Evolutionary conservation across 2,888 invertebrate species (phyloP).

Genomic region (Meteorus cinctellus): DNA sequence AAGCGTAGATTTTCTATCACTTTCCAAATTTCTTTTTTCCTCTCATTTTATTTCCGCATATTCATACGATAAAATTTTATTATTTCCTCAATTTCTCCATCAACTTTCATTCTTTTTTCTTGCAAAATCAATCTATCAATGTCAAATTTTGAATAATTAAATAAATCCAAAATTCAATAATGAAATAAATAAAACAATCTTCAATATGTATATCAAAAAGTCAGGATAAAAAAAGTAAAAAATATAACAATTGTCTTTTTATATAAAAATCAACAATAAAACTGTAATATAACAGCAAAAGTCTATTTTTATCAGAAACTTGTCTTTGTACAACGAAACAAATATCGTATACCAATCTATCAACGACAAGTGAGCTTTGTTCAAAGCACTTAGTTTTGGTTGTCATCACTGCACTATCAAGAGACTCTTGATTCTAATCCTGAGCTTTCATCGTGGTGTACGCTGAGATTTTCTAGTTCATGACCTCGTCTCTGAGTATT

Average conservation of each 20-base stretch:
- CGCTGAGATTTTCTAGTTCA: slow-evolving; percentile 45
- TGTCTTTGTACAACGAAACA: neutral
- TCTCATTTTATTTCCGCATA: neutral
- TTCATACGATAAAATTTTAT: neutral
- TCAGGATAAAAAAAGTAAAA: neutral
- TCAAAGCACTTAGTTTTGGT: slow-evolving; percentile 10
- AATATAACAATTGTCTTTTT: neutral
- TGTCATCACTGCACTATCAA: slow-evolving; percentile 1
- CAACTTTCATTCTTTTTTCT: neutral
- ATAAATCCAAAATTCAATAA: slow-evolving; percentile 3
- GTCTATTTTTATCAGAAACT: neutral
- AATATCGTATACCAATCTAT: slow-evolving; percentile 23
- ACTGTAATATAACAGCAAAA: slow-evolving; percentile 7
- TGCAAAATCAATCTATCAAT: neutral
- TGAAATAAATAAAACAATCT: neutral
- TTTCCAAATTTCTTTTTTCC: slow-evolving; percentile 15
- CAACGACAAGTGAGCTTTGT: slow-evolving; percentile 6
- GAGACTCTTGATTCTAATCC: slow-evolving; percentile 46
- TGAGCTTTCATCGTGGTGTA: slow-evolving; percentile 42
- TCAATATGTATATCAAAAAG: neutral
- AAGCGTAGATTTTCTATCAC: neutral
- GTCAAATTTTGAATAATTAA: slow-evolving; percentile 20
- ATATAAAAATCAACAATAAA: neutral
- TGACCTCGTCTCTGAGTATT: slow-evolving; percentile 40
- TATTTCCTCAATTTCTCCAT: neutral